phyloP scores from a whole-genome alignment of 2,888 invertebrate species.

The Scrobipalpa costella region DNA sequence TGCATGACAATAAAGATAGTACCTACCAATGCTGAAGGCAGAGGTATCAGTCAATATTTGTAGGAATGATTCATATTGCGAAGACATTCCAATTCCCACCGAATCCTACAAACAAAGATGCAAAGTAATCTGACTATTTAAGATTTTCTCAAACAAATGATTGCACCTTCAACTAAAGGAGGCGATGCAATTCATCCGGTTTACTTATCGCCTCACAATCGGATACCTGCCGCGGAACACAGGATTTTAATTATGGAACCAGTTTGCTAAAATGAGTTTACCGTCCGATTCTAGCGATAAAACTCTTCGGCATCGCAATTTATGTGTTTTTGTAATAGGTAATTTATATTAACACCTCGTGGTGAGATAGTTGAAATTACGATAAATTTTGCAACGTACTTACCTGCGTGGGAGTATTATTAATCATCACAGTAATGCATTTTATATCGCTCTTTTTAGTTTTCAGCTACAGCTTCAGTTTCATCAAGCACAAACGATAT shows the following conservation, averaged over 20 bases:
- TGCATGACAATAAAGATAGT: too few relatives aligned
- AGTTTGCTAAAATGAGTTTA: conserved; percentile 35
- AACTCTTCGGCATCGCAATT: conserved; percentile 16
- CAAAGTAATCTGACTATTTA: conserved; percentile 24
- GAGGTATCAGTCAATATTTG: conserved; percentile 36
- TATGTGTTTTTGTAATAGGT: conserved; percentile 21
- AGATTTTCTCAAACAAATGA: conserved; percentile 34
- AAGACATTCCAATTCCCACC: background rate
- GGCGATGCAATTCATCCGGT: conserved; percentile 32
- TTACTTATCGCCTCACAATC: conserved; percentile 26
- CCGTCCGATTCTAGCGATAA: conserved; percentile 34
- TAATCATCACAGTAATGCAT: background rate
- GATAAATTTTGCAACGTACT: background rate
- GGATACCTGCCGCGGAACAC: conserved; percentile 30
- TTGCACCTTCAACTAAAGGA: conserved; percentile 32
- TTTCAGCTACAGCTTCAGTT: background rate
- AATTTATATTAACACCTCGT: conserved; percentile 21
- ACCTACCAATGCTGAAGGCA: background rate
- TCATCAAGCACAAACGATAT: too few relatives aligned
- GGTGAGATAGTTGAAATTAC: conserved; percentile 1
- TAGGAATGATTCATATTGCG: conserved; percentile 46
- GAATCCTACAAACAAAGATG: conserved; percentile 26
- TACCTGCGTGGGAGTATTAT: conserved; percentile 18
- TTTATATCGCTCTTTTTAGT: too few relatives aligned
- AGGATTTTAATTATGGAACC: conserved; percentile 40